Evolutionary conservation across 2,888 invertebrate genomes (phyloP).

Genomic region (Syrista parreyssii): DNA sequence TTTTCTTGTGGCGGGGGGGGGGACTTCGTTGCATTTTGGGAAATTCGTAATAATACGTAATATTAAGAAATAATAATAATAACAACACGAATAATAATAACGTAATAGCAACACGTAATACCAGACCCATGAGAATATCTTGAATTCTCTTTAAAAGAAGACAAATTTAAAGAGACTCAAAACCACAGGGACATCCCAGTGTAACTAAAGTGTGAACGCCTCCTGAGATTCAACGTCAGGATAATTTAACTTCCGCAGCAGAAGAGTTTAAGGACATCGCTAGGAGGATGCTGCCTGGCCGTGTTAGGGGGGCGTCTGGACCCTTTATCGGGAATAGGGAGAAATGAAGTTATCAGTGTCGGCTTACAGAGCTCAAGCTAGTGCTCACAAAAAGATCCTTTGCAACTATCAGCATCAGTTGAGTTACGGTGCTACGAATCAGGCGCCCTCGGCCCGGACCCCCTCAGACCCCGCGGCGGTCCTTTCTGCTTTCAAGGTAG

Average conservation of each 20-base stretch:
- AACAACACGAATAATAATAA: neutral
- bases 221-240: neutral
- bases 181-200: neutral
- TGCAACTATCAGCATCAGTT: constrained; percentile 81
- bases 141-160: neutral
- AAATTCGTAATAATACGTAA: neutral
- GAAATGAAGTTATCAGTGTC: constrained; percentile 89
- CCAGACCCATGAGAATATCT: neutral
- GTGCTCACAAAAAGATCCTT: constrained; percentile 88
- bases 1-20: neutral
- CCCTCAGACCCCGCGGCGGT: constrained; percentile 67
- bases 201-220: neutral
- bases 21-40: neutral
- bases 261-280: constrained; percentile 33
- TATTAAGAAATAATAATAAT: neutral
- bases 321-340: constrained; percentile 51
- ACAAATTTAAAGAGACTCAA: neutral
- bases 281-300: constrained; percentile 45
- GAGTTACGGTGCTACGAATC: constrained; percentile 73
- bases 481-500: constrained; percentile 71
- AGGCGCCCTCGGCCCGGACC: constrained; percentile 65
- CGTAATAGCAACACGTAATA: neutral
- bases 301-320: constrained; percentile 46
- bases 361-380: constrained; percentile 89
- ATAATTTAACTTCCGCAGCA: neutral